Evolutionary conservation across 1,140 invertebrate genomes (phyloP).

Genomic region (Diabrotica undecimpunctata): DNA sequence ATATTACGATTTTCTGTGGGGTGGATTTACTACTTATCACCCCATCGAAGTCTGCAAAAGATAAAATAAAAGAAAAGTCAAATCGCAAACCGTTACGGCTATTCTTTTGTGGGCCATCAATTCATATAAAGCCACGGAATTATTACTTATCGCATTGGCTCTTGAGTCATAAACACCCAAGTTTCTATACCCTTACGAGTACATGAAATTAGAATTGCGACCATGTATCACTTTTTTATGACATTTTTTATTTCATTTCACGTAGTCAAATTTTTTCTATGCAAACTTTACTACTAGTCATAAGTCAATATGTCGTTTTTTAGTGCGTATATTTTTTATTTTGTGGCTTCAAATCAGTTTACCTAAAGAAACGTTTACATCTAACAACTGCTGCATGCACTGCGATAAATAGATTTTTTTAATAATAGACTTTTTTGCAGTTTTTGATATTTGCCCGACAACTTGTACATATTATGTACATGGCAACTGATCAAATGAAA

Average conservation of each 20-base stretch:
- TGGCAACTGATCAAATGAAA: no score
- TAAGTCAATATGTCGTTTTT: background rate
- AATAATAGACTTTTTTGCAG: no score
- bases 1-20: constrained; percentile 21
- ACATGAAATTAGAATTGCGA: constrained; percentile 1
- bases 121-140: constrained; percentile 11
- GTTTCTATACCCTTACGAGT: constrained; percentile 5
- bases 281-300: background rate
- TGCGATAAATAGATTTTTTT: no score
- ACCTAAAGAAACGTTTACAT: no score
- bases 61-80: constrained; percentile 12
- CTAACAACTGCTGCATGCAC: no score
- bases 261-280: constrained; percentile 1
- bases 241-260: constrained; percentile 3
- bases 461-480: no score
- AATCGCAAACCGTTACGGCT: constrained; percentile 9
- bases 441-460: no score
- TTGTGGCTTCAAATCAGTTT: no score
- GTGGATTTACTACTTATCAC: constrained; percentile 30
- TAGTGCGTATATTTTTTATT: no score
- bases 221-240: background rate
- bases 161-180: constrained; percentile 7
- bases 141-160: constrained; percentile 3
- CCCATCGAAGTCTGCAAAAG: constrained; percentile 5
- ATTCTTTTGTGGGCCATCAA: constrained; percentile 11